Evolutionary conservation across 2,888 invertebrate species (phyloP).

Genomic region (Stenodera caucasica): DNA sequence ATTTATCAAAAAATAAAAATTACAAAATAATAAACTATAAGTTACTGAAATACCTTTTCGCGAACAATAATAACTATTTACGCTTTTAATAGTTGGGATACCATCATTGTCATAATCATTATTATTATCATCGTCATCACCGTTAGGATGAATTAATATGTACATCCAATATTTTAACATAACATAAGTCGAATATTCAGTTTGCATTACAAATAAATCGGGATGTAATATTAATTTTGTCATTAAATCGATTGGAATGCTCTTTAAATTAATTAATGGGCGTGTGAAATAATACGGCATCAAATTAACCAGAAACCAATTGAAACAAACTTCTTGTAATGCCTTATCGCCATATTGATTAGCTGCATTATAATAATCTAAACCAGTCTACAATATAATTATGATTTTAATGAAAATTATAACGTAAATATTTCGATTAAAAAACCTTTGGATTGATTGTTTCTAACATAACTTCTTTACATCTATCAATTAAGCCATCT

Average conservation of each 20-base stretch:
- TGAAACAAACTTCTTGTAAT: constrained; percentile 65
- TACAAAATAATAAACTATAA: no score
- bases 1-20: no score
- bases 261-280: constrained; percentile 61
- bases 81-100: constrained; percentile 42
- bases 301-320: constrained; percentile 72
- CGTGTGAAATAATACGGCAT: constrained; percentile 61
- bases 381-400: constrained; percentile 61
- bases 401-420: not conserved
- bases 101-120: constrained; percentile 18
- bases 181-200: constrained; percentile 75
- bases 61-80: constrained; percentile 55
- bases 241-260: constrained; percentile 70
- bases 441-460: constrained; percentile 67
- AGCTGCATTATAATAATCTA: constrained; percentile 69
- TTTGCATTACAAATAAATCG: constrained; percentile 73
- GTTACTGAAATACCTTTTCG: constrained; percentile 51
- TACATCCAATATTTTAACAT: constrained; percentile 72
- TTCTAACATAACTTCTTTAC: constrained; percentile 73
- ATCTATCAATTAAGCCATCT: constrained; percentile 71
- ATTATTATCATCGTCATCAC: constrained; percentile 13
- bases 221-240: constrained; percentile 64
- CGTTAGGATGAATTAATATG: constrained; percentile 55
- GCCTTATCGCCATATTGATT: constrained; percentile 67
- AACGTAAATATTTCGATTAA: not conserved